phyloP scores from a whole-genome alignment of 1,140 invertebrate species.

The Panulirus ornatus region DNA sequence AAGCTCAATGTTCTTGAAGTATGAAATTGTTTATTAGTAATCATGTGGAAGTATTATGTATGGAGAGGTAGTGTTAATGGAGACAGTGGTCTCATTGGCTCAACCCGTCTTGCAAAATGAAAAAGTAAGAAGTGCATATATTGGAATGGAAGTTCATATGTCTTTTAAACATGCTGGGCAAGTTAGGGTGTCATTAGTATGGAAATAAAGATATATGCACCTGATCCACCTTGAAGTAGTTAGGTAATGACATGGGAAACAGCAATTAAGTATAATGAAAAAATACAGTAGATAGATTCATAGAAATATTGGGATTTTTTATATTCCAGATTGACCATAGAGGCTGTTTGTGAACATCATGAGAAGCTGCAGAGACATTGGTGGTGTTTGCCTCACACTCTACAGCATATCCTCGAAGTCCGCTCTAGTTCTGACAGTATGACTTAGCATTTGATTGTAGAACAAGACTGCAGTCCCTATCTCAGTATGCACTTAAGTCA shows the following conservation, averaged over 20 bases:
- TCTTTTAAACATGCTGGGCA: neutral
- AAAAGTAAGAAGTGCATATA: no score
- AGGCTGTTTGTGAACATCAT: constrained; percentile 7
- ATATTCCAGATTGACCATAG: constrained; percentile 37
- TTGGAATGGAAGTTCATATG: neutral
- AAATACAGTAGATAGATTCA: no score
- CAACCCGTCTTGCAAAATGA: neutral
- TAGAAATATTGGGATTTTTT: no score
- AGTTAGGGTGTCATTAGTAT: no score
- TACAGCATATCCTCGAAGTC: constrained; percentile 42
- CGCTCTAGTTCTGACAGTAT: neutral
- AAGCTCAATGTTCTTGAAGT: neutral
- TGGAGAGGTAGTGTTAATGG: neutral
- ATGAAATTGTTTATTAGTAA: neutral
- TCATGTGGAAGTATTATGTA: neutral
- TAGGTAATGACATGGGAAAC: no score
- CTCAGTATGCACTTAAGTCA: neutral
- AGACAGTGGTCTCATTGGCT: neutral
- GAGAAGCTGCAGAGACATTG: neutral
- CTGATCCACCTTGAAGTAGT: no score
- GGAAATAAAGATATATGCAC: no score
- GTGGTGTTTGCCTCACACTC: constrained; percentile 19
- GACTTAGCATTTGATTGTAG: constrained; percentile 26
- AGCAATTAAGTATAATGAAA: neutral
- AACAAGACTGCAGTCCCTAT: neutral